These are phyloP conservation scores for Nemurella pictetii DNA, from an alignment of 2,888 invertebrate genomes.

Conservation along the genomic window DNA sequence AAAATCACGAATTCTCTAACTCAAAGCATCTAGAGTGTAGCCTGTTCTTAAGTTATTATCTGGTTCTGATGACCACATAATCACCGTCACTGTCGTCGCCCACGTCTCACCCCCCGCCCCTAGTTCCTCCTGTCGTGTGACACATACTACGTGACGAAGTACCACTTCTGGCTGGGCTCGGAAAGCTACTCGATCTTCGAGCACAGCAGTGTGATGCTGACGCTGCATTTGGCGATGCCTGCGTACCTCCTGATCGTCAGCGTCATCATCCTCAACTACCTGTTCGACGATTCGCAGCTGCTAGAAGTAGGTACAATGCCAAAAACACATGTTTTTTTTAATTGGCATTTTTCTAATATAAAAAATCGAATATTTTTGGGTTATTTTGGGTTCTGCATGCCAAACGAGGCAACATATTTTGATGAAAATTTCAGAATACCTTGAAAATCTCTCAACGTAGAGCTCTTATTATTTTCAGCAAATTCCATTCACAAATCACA, in stretches of 20 bases:
- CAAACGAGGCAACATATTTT: too few species aligned
- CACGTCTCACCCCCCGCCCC: neutral
- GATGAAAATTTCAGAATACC: too few species aligned
- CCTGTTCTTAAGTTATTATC: too few species aligned
- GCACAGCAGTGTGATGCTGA: constrained; percentile 47
- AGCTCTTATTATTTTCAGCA: too few species aligned
- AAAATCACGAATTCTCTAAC: too few species aligned
- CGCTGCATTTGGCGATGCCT: constrained; percentile 46
- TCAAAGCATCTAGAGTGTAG: too few species aligned
- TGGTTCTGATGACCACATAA: too few species aligned
- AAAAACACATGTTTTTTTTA: constrained; percentile 17
- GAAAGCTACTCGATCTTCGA: neutral
- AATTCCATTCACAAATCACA: too few species aligned
- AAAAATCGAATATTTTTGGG: too few species aligned
- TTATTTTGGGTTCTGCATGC: too few species aligned
- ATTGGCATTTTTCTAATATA: neutral
- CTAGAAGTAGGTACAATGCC: constrained; percentile 42
- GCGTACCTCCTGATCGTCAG: constrained; percentile 45
- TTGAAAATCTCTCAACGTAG: too few species aligned
- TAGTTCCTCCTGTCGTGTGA: neutral
- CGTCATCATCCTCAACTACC: constrained; percentile 43
- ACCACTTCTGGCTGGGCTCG: neutral
- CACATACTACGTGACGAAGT: neutral
- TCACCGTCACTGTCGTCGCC: too few species aligned
- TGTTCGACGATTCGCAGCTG: constrained; percentile 44